A percentile compares a stretch with the other conserved stretches of the same genome.
Conservation (phyloP, 2,797 vertebrate species). For the Spheniscus humboldti region DNA sequence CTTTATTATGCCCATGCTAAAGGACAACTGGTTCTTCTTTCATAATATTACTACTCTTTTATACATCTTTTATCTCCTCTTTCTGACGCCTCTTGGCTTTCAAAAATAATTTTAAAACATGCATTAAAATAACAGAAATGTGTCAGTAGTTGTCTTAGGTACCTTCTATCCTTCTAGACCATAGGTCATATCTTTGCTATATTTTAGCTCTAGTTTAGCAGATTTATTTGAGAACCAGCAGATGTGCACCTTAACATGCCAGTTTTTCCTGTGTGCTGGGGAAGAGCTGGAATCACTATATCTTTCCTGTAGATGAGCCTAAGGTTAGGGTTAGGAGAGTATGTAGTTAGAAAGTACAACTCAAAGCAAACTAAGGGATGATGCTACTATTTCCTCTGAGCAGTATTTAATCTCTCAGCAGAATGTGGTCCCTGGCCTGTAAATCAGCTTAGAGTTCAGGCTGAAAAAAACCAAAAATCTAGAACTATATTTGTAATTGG, state of each 20-base stretch:
- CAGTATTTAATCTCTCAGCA: background rate
- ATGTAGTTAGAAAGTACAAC: background rate
- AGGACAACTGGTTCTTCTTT: background rate
- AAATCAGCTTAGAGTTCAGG: background rate
- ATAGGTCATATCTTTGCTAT: background rate
- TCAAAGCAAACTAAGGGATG: background rate
- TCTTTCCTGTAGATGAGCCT: background rate
- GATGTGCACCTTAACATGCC: background rate
- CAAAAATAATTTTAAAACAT: background rate
- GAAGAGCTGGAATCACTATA: background rate
- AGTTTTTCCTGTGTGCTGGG: background rate
- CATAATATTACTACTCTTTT: background rate
- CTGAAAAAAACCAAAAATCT: background rate
- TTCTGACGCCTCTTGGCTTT: background rate
- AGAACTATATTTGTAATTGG: background rate
- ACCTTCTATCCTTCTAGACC: background rate
- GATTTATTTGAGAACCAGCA: background rate
- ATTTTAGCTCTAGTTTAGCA: background rate
- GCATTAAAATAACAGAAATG: background rate
- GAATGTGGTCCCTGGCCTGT: background rate
- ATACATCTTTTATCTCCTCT: background rate
- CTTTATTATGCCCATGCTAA: background rate
- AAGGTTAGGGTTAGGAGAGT: background rate
- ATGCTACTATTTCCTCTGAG: background rate
- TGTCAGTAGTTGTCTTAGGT: background rate